These are phyloP conservation scores for Bombus confusus DNA, from an alignment of 1,140 invertebrate species.

Conservation along the genomic window DNA sequence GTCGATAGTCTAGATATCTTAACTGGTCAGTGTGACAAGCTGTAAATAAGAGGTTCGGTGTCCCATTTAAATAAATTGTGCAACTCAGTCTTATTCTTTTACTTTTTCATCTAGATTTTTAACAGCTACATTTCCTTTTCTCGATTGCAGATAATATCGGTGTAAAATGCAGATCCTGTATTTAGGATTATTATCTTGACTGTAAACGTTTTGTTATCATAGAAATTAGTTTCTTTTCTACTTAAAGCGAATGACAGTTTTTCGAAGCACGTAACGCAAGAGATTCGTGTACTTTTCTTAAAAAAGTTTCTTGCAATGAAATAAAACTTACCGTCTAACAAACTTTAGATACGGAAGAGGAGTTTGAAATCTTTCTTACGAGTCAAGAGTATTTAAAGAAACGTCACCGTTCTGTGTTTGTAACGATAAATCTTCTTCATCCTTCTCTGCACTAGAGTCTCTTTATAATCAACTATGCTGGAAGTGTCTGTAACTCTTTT, in stretches of 20 bases:
- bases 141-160: not conserved
- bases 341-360: not conserved
- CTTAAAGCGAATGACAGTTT: not conserved
- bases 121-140: not conserved
- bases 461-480: not conserved
- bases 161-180: not conserved
- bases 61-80: slow-evolving; percentile 1
- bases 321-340: not conserved
- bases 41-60: not conserved
- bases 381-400: not conserved
- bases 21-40: not conserved
- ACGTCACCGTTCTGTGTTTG: not conserved
- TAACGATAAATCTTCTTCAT: slow-evolving; percentile 3
- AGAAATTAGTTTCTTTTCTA: not conserved
- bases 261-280: not conserved
- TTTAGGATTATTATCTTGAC: not conserved
- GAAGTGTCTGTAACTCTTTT: not conserved
- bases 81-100: not conserved
- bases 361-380: not conserved
- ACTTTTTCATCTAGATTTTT: not conserved
- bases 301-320: not conserved
- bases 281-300: not conserved
- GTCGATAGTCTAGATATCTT: not conserved
- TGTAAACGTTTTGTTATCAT: not conserved
- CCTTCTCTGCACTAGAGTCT: not conserved